Evolutionary conservation across 2,113 vertebrate genomes (phyloP), one percentile per base, ranked within the genome.

Genomic region (Myotis davidii): DNA sequence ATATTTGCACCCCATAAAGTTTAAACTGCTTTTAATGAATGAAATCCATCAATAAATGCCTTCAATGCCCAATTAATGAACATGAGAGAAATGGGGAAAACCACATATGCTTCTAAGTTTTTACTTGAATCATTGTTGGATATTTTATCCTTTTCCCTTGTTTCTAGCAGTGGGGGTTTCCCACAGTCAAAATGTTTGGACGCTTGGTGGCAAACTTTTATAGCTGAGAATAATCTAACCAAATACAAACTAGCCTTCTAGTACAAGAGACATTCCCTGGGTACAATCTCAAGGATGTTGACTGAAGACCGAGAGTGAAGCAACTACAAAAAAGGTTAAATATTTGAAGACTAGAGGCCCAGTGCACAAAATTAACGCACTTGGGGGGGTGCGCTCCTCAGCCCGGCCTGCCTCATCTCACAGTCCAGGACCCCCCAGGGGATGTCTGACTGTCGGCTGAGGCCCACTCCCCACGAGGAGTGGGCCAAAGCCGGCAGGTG

Each of bases 261-360:
- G 1, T 27, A 50, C 8, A 90, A 77, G 39, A 34, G 25, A 34
- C 3, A 45, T 2, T 82, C 77, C 6, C 37, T 3, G 3, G 61
- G 27, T 23, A n/a, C 1, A 37, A 54, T 85, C 92, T 96, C 67
- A 85, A 95, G 21, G 54, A 67, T 87, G 29, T 59, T 88, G n/a
- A 39, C 21, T 72, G n/a, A 2, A 90, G 69, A 65, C 1, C 21
- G 27, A 86, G 81, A 74, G 50, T n/a, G 9, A 21, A 86, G 27
- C 48, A 87, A n/a, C 70, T 34, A 85, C 65, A 45, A 85, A 34
- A 95, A 89, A 42, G 39, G 54, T 77, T 93, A 97, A 95, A 73
- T 86, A 64, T 85, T 42, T 94, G 50, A 95, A 90, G 69, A 61
- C 59, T 61, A 61, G 59, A 61, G 59, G 23, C 23, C 56, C 1